Conservation (phyloP, 2,888 invertebrate genomes). For the Chesias legatella region DNA sequence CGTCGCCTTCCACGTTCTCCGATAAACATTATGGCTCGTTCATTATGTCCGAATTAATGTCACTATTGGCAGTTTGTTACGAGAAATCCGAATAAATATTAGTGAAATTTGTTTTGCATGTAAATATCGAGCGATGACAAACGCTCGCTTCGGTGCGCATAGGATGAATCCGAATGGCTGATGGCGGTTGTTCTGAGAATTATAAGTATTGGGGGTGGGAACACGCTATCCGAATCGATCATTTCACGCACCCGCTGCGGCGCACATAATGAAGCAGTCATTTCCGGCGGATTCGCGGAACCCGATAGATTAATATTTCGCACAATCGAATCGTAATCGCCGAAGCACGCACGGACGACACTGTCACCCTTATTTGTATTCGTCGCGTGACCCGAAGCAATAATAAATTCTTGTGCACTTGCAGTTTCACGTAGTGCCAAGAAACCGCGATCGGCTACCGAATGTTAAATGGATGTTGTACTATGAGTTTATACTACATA, state of each 20-base stretch:
- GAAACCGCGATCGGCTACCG: constrained; percentile 67
- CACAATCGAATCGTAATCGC: constrained; percentile 50
- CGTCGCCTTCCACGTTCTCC: constrained; percentile 49
- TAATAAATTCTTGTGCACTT: constrained; percentile 78
- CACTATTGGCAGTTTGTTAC: constrained; percentile 9
- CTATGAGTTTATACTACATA: constrained; percentile 27
- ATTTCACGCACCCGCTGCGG: constrained; percentile 52
- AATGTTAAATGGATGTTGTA: constrained; percentile 68
- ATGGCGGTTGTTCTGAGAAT: constrained; percentile 42
- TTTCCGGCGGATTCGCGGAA: constrained; percentile 72
- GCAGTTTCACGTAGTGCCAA: constrained; percentile 74
- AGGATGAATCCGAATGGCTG: constrained; percentile 30
- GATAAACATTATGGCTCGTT: constrained; percentile 46
- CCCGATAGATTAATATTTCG: constrained; percentile 61
- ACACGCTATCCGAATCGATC: constrained; percentile 64
- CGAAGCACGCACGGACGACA: constrained; percentile 51
- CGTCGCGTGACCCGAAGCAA: constrained; percentile 59
- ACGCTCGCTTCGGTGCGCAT: constrained; percentile 33
- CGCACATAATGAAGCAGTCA: constrained; percentile 67
- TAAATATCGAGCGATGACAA: constrained; percentile 1
- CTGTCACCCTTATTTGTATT: constrained; percentile 61
- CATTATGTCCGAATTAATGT: constrained; percentile 44
- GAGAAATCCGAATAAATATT: neutral
- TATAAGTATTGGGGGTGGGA: constrained; percentile 50
- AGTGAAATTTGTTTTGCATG: too few species aligned